phyloP scores from a whole-genome alignment of 2,113 vertebrate genomes.

The Perca fluviatilis region DNA sequence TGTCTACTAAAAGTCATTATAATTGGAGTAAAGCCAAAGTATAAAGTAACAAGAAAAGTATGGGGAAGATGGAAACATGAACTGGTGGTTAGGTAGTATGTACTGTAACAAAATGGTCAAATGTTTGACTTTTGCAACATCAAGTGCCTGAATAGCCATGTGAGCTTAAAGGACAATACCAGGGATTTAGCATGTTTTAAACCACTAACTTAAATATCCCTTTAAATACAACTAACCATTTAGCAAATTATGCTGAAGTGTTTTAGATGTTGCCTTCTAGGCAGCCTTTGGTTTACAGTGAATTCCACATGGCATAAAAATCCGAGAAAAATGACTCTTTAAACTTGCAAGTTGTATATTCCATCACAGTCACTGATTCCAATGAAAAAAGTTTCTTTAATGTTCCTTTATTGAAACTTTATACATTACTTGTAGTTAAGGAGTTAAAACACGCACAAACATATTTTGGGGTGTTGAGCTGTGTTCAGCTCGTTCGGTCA shows the following conservation, averaged over 20 bases:
- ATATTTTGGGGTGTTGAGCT: not conserved
- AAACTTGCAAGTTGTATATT: not conserved
- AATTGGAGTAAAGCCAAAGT: not conserved
- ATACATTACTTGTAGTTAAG: not conserved
- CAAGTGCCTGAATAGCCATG: not conserved
- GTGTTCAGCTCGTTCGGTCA: not conserved
- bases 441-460: not conserved
- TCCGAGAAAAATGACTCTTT: no score
- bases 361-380: not conserved
- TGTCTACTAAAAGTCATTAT: not conserved
- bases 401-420: not conserved
- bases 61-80: not conserved
- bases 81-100: not conserved
- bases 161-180: not conserved
- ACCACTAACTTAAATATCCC: not conserved
- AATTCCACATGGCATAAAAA: conserved; percentile 8
- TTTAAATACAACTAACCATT: not conserved
- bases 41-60: no score
- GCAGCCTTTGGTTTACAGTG: conserved; percentile 8
- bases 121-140: not conserved
- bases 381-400: not conserved
- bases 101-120: not conserved
- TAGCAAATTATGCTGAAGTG: not conserved
- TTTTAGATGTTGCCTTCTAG: conserved; percentile 1
- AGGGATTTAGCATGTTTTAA: not conserved